Percentiles rank a stretch among this genome's conserved stretches.
Evolutionary conservation across 1,140 invertebrate genomes (phyloP).

Genomic region (Orussus abietinus): DNA sequence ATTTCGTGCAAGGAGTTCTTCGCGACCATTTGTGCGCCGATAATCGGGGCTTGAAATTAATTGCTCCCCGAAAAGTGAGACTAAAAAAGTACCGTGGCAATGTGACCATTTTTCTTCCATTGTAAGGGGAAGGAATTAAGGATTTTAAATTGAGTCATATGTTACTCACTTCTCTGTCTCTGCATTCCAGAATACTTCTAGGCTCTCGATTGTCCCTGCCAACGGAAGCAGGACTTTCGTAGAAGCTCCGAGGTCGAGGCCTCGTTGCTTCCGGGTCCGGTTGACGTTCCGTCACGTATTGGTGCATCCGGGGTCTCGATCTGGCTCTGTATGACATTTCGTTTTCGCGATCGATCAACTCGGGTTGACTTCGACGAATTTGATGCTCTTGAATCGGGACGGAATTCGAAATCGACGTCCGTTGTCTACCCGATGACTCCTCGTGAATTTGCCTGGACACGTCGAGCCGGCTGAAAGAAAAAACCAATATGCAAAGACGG

Average conservation of each 20-base stretch:
- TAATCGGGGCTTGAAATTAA: no score
- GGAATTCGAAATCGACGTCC: conserved; percentile 17
- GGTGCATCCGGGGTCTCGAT: conserved; percentile 40
- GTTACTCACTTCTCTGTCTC: conserved; percentile 34
- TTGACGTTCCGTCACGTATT: conserved; percentile 37
- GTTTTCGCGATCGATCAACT: conserved; percentile 36
- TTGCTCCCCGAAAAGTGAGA: no score
- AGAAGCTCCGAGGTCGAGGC: conserved; percentile 47
- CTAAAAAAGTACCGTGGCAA: no score
- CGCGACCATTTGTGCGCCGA: no score
- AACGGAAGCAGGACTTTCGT: conserved; percentile 38
- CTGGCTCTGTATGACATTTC: conserved; percentile 33
- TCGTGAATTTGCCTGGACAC: conserved; percentile 30
- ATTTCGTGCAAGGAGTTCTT: no score
- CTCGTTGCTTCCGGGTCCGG: conserved; percentile 38
- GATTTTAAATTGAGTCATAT: no score
- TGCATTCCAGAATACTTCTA: conserved; percentile 26
- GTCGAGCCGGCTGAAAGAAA: conserved; percentile 21
- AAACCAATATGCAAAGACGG: no score
- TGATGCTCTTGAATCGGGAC: conserved; percentile 33
- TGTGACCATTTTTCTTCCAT: no score
- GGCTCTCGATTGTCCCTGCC: conserved; percentile 41
- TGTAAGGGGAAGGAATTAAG: no score
- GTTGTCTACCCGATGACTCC: conserved; percentile 25
- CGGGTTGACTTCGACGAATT: conserved; percentile 40